phyloP scores from a whole-genome alignment of 2,888 invertebrate species.

The Ischnus inquisitorius region DNA sequence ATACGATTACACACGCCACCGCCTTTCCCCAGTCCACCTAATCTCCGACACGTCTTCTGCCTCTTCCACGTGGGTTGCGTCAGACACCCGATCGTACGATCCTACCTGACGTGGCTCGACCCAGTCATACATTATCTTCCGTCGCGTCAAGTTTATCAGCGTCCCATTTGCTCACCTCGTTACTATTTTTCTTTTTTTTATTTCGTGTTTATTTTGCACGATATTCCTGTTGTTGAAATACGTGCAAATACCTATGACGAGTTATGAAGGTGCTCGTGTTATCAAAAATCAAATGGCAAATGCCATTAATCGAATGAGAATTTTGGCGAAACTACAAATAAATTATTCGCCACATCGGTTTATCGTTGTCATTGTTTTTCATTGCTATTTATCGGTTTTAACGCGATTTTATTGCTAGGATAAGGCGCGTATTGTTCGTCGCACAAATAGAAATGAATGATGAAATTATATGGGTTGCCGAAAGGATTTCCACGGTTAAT shows the following conservation, averaged over 20 bases:
- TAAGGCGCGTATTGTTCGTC: neutral
- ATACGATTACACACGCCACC: conserved; percentile 1
- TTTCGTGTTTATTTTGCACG: neutral
- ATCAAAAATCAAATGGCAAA: too few relatives aligned
- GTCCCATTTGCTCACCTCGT: neutral
- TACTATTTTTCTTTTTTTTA: neutral
- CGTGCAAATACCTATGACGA: neutral
- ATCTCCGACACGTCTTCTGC: neutral
- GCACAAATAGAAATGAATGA: neutral
- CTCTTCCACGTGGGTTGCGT: conserved; percentile 29
- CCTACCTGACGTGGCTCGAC: conserved; percentile 35
- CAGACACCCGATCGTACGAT: conserved; percentile 29
- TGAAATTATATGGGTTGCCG: neutral
- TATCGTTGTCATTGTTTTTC: neutral
- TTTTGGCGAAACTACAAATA: too few relatives aligned
- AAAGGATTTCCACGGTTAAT: conserved; percentile 15
- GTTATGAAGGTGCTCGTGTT: neutral
- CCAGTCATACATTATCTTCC: neutral
- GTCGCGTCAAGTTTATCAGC: conserved; percentile 2
- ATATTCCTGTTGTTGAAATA: neutral
- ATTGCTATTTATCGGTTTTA: neutral
- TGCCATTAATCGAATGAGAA: too few relatives aligned
- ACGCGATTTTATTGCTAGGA: neutral
- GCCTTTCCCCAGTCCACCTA: conserved; percentile 8
- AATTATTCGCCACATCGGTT: too few relatives aligned